Evolutionary conservation across 2,888 invertebrate species (phyloP), one percentile per base, ranked within the genome.

Genomic region (Cynaeus angustus): DNA sequence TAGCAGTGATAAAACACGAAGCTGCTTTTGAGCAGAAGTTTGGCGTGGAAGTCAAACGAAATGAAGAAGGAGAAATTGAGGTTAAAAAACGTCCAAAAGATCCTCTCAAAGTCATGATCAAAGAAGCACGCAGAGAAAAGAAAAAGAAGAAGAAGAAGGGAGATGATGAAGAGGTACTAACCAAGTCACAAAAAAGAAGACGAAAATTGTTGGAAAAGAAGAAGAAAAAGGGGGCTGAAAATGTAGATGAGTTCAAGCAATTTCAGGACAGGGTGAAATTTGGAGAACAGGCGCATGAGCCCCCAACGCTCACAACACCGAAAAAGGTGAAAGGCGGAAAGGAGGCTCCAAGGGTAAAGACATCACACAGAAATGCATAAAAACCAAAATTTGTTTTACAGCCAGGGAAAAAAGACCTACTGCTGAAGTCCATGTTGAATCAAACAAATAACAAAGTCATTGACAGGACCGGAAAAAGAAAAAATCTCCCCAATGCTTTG

Each of bases 271-370:
- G 87, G 50, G 87, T 95, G 14, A 82, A 88, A 79, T 95, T 95
- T 85, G 94, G 94, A 0, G 94, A 94, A 80, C 87, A 91, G 55
- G 90, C 88, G 1, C 91, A 92, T 83, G 92, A 89, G 56, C 94
- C 95, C 64, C 94, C 95, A 30, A 83, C 87, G 58, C 85, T 94
- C 38, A 81, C 85, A 1, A 81, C 84, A 55, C 90, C 91, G 0
- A 86, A 86, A 65, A 87, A 86, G 76, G 87, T 86, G 50, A 85
- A 84, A 68, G 67, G 38, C 43, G 10, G 14, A 3, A 28, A 28
- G 12, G 56, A 12, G 33, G 75, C 72, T 9, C 66, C 79, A n/a
- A 76, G 79, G 70, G 81, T 81, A 74, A 77, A 75, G 12, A 16
- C 8, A 37, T 37, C 7, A n/a, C 37, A 1, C n/a, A 12, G 8